These are phyloP conservation scores for Ceratosolen solmsi DNA, from an alignment of 1,140 invertebrate genomes.

Conservation along the genomic window DNA sequence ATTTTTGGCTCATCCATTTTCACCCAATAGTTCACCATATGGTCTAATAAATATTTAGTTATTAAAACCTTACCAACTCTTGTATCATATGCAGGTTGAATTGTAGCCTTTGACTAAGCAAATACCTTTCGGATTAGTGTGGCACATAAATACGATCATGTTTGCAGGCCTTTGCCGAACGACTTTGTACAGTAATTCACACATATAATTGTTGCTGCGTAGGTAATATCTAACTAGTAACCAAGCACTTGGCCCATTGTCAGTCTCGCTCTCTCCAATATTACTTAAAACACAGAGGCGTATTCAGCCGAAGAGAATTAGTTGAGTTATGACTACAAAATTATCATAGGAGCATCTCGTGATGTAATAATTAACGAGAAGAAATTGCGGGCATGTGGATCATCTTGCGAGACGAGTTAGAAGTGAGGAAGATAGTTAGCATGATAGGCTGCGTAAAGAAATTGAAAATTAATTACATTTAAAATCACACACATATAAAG, in stretches of 20 bases:
- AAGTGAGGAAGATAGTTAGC: no score
- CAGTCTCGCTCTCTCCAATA: no score
- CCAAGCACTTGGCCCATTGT: background rate
- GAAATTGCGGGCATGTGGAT: background rate
- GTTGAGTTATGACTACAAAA: no score
- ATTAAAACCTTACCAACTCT: no score
- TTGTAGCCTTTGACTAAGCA: background rate
- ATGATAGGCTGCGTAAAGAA: background rate
- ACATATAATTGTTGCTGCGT: conserved; percentile 3
- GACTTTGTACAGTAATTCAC: background rate
- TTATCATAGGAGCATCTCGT: background rate
- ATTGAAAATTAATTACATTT: background rate
- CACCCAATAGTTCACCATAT: no score
- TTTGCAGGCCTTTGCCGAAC: background rate
- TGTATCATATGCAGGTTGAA: no score
- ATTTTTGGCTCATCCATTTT: no score
- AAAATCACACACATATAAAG: background rate
- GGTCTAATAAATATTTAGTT: no score
- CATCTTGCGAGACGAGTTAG: no score
- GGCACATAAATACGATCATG: conserved; percentile 10
- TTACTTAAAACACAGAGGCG: no score
- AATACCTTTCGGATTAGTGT: conserved; percentile 21
- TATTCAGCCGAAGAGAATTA: no score
- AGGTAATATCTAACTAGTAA: background rate
- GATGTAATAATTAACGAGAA: background rate